Evolutionary conservation across 30 jellyfish, hydroid and myxozoan species (phyloP).

Genomic region (Rhopilema esculentum): DNA sequence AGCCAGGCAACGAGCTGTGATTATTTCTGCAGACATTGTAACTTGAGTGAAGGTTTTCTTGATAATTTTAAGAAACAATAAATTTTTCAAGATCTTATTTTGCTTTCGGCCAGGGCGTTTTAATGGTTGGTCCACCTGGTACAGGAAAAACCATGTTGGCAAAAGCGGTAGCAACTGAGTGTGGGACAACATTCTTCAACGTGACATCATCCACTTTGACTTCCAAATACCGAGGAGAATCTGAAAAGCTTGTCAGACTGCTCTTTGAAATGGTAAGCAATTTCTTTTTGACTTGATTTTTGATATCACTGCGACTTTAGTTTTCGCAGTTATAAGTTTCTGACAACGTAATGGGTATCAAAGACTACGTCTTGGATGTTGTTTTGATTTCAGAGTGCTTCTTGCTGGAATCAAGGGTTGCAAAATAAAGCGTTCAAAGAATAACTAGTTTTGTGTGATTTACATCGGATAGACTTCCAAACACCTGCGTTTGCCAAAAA

Average conservation of each 20-base stretch:
- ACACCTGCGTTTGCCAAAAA: too few relatives aligned
- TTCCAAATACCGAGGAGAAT: conserved; percentile 96
- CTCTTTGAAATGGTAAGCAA: conserved; percentile 93
- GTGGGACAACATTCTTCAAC: conserved; percentile 96
- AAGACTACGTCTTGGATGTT: too few relatives aligned
- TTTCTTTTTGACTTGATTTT: background rate
- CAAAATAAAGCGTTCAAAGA: too few relatives aligned
- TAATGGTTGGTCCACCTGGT: conserved; percentile 99
- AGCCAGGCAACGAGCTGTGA: too few relatives aligned
- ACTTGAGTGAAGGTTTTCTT: background rate
- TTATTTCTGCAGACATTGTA: background rate
- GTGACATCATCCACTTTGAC: conserved; percentile 96
- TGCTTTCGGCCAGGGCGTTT: conserved; percentile 76
- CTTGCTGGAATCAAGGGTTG: too few relatives aligned
- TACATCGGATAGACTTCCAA: too few relatives aligned
- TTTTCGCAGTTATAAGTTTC: too few relatives aligned
- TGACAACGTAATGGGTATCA: too few relatives aligned
- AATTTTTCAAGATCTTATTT: too few relatives aligned
- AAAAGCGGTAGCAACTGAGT: conserved; percentile 98
- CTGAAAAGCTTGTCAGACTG: conserved; percentile 94
- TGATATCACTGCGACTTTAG: too few relatives aligned
- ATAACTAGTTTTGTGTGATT: too few relatives aligned
- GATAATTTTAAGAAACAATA: background rate
- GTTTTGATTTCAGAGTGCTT: too few relatives aligned
- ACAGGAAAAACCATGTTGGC: conserved; percentile 99